A percentile compares a stretch with the other conserved stretches of the same genome.
These are phyloP conservation scores for Drosophila rubida DNA, from an alignment of 2,888 invertebrate species.

Conservation along the genomic window DNA sequence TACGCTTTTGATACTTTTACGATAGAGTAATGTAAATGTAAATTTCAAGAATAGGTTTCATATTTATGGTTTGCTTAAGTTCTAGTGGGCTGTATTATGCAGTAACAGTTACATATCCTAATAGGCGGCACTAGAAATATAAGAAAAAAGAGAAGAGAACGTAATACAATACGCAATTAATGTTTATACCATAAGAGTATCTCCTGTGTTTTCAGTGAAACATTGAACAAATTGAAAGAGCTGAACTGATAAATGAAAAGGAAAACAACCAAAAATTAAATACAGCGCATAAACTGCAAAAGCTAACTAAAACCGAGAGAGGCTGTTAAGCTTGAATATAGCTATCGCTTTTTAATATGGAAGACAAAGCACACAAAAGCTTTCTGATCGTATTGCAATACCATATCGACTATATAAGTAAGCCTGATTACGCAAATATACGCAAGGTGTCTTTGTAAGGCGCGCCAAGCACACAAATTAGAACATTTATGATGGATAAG, in stretches of 20 bases:
- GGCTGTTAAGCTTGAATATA: conserved; percentile 43
- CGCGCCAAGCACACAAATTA: conserved; percentile 43
- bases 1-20: conserved; percentile 59
- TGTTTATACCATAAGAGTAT: conserved; percentile 49
- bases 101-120: conserved; percentile 85
- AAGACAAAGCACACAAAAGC: conserved; percentile 44
- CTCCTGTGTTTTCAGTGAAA: conserved; percentile 39
- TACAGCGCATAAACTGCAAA: conserved; percentile 52
- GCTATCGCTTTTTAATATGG: conserved; percentile 33
- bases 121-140: conserved; percentile 85
- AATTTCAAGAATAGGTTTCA: conserved; percentile 44
- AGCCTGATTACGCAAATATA: conserved; percentile 6
- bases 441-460: conserved; percentile 34
- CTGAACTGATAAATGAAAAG: conserved; percentile 25
- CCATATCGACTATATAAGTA: conserved; percentile 7
- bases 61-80: conserved; percentile 73
- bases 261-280: conserved; percentile 26
- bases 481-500: conserved; percentile 17
- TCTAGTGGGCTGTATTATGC: conserved; percentile 83
- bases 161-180: conserved; percentile 65
- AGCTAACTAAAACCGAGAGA: conserved; percentile 44
- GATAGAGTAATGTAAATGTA: conserved; percentile 29
- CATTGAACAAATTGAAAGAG: conserved; percentile 28
- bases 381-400: conserved; percentile 25
- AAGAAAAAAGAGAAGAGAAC: conserved; percentile 72